Evolutionary conservation across 2,113 vertebrate genomes (phyloP).

Genomic region (Microcebus murinus): DNA sequence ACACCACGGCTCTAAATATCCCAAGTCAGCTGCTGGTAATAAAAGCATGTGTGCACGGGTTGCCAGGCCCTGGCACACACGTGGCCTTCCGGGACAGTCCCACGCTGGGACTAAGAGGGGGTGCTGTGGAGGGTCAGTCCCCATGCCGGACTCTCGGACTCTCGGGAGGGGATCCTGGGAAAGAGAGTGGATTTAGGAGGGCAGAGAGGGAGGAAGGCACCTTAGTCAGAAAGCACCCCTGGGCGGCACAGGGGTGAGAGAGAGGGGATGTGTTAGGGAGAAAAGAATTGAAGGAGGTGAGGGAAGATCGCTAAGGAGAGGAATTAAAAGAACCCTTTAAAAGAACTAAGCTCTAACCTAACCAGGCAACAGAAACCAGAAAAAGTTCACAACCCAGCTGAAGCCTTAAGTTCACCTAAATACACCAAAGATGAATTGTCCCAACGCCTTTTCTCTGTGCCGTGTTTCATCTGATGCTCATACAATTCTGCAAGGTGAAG

Average conservation of each 20-base stretch:
- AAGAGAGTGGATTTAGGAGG: neutral
- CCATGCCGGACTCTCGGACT: too few species aligned
- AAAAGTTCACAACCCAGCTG: neutral
- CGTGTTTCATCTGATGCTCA: neutral
- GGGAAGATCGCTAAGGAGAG: neutral
- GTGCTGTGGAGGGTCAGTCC: neutral
- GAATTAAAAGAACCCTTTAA: neutral
- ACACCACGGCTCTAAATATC: neutral
- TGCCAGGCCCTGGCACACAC: neutral
- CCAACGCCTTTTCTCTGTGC: neutral
- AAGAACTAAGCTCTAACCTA: neutral
- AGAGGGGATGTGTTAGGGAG: neutral
- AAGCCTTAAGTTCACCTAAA: neutral
- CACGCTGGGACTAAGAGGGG: neutral
- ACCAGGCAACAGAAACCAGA: neutral
- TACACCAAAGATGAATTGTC: too few species aligned
- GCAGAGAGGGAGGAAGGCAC: neutral
- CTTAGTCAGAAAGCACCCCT: neutral
- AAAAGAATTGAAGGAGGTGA: neutral
- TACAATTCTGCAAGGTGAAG: neutral
- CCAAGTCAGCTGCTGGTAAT: neutral
- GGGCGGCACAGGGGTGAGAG: neutral
- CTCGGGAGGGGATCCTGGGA: neutral
- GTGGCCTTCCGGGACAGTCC: neutral
- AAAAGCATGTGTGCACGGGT: accelerated